phyloP scores from a whole-genome alignment of 2,888 invertebrate genomes.

The Venusia cambrica region DNA sequence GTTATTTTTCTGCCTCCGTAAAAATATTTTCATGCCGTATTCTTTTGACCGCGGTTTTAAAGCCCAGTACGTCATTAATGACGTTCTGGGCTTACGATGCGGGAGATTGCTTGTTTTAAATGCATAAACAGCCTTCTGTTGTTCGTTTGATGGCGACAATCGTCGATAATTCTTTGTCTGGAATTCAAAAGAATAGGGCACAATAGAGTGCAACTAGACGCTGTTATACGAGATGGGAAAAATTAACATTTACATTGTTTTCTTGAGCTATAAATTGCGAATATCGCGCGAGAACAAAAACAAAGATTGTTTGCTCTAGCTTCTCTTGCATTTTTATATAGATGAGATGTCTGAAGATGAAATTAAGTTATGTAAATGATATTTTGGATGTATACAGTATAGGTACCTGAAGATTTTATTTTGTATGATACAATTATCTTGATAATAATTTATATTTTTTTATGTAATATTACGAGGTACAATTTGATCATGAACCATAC shows the following conservation, averaged over 20 bases:
- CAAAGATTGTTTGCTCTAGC: conserved; percentile 23
- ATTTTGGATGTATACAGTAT: too few species aligned
- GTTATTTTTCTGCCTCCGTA: conserved; percentile 64
- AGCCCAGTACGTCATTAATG: too few species aligned
- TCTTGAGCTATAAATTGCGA: conserved; percentile 25
- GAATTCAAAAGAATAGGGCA: conserved; percentile 17
- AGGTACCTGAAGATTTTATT: too few species aligned
- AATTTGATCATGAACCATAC: too few species aligned
- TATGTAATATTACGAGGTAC: too few species aligned
- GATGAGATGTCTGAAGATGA: conserved; percentile 14
- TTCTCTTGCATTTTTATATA: conserved; percentile 17
- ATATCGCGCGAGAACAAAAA: conserved; percentile 20
- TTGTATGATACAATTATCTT: conserved; percentile 9
- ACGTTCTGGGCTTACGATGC: conserved; percentile 57
- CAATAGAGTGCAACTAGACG: conserved; percentile 19
- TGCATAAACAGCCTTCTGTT: conserved; percentile 55
- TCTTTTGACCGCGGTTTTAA: conserved; percentile 50
- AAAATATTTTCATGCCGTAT: conserved; percentile 56
- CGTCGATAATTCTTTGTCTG: conserved; percentile 32
- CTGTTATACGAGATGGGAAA: conserved; percentile 26
- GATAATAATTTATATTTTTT: too few species aligned
- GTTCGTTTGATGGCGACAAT: conserved; percentile 6
- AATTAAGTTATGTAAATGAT: conserved; percentile 20
- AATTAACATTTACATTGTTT: conserved; percentile 32
- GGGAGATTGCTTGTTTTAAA: conserved; percentile 60